Percentiles rank a stretch among this genome's conserved stretches.
These are phyloP conservation scores for Diachasmimorpha longicaudata DNA, from an alignment of 1,140 invertebrate species.

Conservation along the genomic window DNA sequence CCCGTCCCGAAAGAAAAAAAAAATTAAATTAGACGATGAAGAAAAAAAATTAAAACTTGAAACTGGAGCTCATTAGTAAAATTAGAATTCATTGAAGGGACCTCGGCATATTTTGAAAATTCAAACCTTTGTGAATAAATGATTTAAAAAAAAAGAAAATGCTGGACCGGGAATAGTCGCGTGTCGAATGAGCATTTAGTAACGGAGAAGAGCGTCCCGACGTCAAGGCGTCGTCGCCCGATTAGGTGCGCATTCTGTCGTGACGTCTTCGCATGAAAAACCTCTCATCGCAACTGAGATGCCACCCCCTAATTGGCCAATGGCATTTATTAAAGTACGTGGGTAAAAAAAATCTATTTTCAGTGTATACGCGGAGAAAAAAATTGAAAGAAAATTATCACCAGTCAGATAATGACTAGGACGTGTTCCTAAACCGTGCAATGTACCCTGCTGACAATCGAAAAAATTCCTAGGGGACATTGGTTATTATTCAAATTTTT, in stretches of 20 bases:
- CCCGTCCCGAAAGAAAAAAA: not conserved
- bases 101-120: no score
- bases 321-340: not conserved
- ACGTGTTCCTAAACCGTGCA: no score
- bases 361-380: no score
- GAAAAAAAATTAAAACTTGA: not conserved
- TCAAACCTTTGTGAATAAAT: not conserved
- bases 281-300: not conserved
- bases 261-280: constrained; percentile 12
- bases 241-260: constrained; percentile 42
- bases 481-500: no score
- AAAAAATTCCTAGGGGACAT: no score
- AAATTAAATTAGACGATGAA: not conserved
- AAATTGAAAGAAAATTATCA: no score
- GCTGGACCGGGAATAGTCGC: constrained; percentile 44
- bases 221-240: constrained; percentile 49
- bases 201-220: constrained; percentile 36
- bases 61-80: no score
- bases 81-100: no score
- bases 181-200: constrained; percentile 48
- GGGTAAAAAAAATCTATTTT: no score
- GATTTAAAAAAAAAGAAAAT: not conserved
- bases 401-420: no score
- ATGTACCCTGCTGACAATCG: no score
- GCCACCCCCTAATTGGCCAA: not conserved